phyloP scores from a whole-genome alignment of 2,797 vertebrate genomes.

The Salmo trutta region DNA sequence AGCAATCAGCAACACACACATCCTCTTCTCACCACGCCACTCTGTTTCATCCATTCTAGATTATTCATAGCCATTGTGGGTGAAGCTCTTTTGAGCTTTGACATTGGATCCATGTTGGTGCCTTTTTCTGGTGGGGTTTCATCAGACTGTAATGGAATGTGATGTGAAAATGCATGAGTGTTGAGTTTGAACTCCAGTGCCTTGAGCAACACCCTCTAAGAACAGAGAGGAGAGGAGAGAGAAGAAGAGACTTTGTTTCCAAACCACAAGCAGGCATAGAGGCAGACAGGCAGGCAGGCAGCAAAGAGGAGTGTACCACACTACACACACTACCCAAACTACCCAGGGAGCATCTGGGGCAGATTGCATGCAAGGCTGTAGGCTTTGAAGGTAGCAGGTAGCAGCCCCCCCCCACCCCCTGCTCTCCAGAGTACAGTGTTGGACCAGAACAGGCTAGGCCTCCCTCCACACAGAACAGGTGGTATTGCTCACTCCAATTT shows the following conservation, averaged over 20 bases:
- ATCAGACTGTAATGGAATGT: not conserved
- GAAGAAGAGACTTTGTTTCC: not conserved
- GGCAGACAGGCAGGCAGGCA: constrained; percentile 23
- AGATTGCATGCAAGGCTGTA: constrained; percentile 66
- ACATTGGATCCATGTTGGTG: not conserved
- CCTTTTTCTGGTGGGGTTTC: not conserved
- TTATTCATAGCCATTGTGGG: not conserved
- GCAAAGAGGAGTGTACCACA: not conserved
- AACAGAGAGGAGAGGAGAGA: not conserved
- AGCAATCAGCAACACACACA: not conserved
- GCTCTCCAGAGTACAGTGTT: constrained; percentile 47
- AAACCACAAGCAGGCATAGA: not conserved
- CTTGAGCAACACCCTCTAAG: not conserved
- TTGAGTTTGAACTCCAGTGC: not conserved
- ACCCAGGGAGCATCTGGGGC: constrained; percentile 61
- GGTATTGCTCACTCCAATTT: constrained; percentile 80
- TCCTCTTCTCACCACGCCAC: not conserved
- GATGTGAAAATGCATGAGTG: not conserved
- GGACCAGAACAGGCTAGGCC: constrained; percentile 52
- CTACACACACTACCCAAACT: constrained; percentile 32
- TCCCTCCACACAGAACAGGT: constrained; percentile 74
- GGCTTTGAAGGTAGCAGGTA: constrained; percentile 77
- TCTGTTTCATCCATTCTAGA: not conserved
- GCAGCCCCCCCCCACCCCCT: constrained; percentile 48
- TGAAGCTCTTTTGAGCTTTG: not conserved